These are phyloP conservation scores for Xenopus tropicalis DNA, from an alignment of 2,113 vertebrate species.

Conservation along the genomic window UCB_Xtro_10.0 CM004447.2:108129501-108130000, in stretches of 20 bases:
- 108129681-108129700: conserved; percentile 4
- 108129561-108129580: not conserved
- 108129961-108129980: no score
- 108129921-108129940: no score
- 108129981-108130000: no score
- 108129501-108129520: not conserved
- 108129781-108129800: not conserved
- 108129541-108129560: conserved; percentile 1
- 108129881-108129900: not conserved
- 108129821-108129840: conserved; percentile 38
- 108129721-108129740: not conserved
- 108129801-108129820: conserved; percentile 27
- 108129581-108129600: conserved; percentile 2
- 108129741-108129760: not conserved
- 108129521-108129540: conserved; percentile 15
- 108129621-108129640: conserved; percentile 1
- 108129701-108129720: not conserved
- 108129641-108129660: not conserved
- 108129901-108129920: no score
- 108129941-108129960: no score
- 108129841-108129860: not conserved
- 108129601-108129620: not conserved
- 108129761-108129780: not conserved
- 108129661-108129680: not conserved
- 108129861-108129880: conserved; percentile 28